Base-by-base conservation (phyloP, 1,140 invertebrate species). In the Lucilia cuprina region DNA sequence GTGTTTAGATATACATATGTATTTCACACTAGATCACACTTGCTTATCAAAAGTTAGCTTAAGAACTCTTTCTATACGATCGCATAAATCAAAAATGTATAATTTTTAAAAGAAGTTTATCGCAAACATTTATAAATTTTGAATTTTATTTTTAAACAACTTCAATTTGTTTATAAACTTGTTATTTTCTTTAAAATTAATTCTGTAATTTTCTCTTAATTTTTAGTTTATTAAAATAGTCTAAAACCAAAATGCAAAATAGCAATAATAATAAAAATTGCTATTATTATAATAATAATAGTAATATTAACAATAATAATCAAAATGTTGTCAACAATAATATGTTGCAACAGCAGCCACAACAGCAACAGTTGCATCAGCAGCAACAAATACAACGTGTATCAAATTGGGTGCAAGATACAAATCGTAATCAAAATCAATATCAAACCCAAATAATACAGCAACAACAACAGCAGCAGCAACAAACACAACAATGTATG, bases 291-390 rank as follows among this genome's bases (percentile, higher is more conserved):
- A 83, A 83, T 55, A 83, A 49, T 21, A 77, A 80, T 30, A 83
- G 80, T 49, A 83, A 74, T 19, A 74, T 80, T n/a, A 86, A 86
- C 83, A 86, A 60, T 86, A 86, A 41, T 84, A 85, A 35, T 87
- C 86, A 25, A 82, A 86, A 82, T 85, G 86, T 49, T 86, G 84
- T 30, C 84, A 86, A 74, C 84, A 84, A 65, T 74, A 85, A 85
- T 82, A 84, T 70, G 19, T 49, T 47, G 60, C 82, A 85, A 86
- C 86, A 84, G 83, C 82, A 30, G 25, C 84, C 83, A 70, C 85
- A 86, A 41, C 84, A 83, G 74, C 85, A 86, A 41, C 85, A 86
- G 47, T 85, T 86, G 55, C 87, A 83, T 21, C 87, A 87, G 30
- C 87, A 87, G 77, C 84, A 83, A 70, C 83, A 74, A 77, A 75